Conservation (phyloP, 1,140 invertebrate genomes). For the Tenebrio molitor region DNA sequence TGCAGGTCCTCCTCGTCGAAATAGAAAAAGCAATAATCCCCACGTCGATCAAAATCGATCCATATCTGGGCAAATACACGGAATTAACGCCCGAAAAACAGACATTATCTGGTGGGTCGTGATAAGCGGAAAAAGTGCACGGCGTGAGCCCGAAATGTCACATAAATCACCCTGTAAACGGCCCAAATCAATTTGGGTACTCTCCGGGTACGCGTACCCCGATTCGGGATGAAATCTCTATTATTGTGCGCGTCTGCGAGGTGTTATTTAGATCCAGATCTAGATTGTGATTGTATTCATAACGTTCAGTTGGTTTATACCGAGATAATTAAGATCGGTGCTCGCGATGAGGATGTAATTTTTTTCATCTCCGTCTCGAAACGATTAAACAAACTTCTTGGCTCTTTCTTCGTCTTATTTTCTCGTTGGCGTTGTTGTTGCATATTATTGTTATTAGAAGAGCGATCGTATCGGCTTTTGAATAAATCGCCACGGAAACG, state of each 20-base stretch:
- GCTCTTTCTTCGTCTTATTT: too few species aligned
- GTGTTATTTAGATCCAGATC: slow-evolving; percentile 45
- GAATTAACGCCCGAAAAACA: slow-evolving; percentile 21
- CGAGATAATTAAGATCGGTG: slow-evolving; percentile 36
- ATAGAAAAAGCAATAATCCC: slow-evolving; percentile 37
- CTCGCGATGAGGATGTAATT: slow-evolving; percentile 31
- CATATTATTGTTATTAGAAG: slow-evolving; percentile 41
- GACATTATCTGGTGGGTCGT: not conserved
- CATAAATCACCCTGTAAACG: not conserved
- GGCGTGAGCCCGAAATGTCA: not conserved
- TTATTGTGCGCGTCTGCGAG: slow-evolving; percentile 14
- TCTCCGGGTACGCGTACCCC: too few species aligned
- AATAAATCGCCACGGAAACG: slow-evolving; percentile 38
- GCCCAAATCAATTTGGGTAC: too few species aligned
- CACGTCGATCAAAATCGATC: slow-evolving; percentile 42
- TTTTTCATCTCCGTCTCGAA: slow-evolving; percentile 10
- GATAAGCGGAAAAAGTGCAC: not conserved
- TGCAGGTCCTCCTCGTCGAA: slow-evolving; percentile 35
- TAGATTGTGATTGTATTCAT: slow-evolving; percentile 45
- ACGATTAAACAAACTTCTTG: slow-evolving; percentile 39
- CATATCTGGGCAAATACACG: slow-evolving; percentile 16
- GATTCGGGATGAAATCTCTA: slow-evolving; percentile 40
- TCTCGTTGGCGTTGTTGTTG: slow-evolving; percentile 38
- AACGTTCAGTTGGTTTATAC: slow-evolving; percentile 40
- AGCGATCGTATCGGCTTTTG: slow-evolving; percentile 29